Base-by-base conservation (phyloP, 1,140 invertebrate species). In the Drepana arcuata region DNA sequence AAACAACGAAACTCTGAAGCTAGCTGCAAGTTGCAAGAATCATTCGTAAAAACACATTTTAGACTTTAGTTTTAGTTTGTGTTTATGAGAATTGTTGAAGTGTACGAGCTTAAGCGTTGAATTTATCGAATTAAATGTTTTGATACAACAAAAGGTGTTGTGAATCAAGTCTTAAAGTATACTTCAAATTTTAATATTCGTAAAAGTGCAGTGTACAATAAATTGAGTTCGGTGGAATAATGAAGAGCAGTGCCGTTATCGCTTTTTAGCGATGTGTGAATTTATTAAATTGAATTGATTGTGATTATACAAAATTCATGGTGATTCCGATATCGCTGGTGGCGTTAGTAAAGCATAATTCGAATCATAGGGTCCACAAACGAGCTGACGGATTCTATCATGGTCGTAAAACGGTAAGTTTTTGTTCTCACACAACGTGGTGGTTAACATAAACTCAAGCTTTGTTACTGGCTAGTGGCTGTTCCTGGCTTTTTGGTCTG, bases 331-430 rank as follows among this genome's bases (percentile, higher is more conserved):
- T 65, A 63, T 53, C 57, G 46, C 61, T 60, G 62, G 77, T 77
- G 66, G 49, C 50, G 57, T 75, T 74, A 63, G 66, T 67, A 72
- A 74, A 71, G 44, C 48, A 74, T 75, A 77, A 49, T 74, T 72
- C 67, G 59, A 81, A 84, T 78, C 77, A 84, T 84, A 81, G 81
- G 78, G 73, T 78, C 81, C 68, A 77, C 66, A 70, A 75, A 70
- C 63, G 78, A 75, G 66, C 65, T 64, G 68, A 82, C 81, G 77
- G 81, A 81, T 79, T 80, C 77, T 78, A 82, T 65, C 73, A 84
- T 84, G 81, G 81, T 84, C 69, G 81, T 84, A 73, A 84, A 84
- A 79, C 81, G 81, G 81, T 84, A 58, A 74, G 81, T 70, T 41
- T 29, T 52, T 42, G 44, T 54, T 25, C 16, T 55, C 40, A 14